Conservation (phyloP, 2,888 invertebrate genomes). For the Axea sp. region DNA sequence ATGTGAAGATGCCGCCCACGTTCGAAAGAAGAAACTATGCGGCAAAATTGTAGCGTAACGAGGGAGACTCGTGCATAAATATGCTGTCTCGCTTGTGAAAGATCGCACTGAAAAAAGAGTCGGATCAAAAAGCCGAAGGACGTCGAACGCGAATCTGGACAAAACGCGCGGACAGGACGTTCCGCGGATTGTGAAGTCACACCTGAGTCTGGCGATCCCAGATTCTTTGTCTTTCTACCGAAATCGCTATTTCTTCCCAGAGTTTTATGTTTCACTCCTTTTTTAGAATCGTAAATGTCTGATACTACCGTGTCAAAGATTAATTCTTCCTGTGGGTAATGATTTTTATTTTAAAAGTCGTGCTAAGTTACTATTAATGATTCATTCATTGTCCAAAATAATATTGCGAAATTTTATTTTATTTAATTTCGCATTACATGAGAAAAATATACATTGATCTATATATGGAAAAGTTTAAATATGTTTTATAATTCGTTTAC, state of each 20-base stretch:
- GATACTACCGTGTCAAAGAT: conserved; percentile 41
- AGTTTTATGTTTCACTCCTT: conserved; percentile 53
- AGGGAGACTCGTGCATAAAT: conserved; percentile 74
- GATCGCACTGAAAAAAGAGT: conserved; percentile 68
- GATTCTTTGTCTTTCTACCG: conserved; percentile 57
- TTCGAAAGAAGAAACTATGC: conserved; percentile 76
- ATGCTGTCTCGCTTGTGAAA: conserved; percentile 68
- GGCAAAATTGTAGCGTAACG: conserved; percentile 76
- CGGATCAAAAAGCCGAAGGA: conserved; percentile 65
- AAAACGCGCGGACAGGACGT: conserved; percentile 69
- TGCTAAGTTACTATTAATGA: conserved; percentile 44
- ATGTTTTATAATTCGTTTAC: too few species aligned
- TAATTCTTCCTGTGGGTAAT: conserved; percentile 45
- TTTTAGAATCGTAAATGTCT: conserved; percentile 52
- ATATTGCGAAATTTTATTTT: too few species aligned
- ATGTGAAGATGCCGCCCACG: conserved; percentile 65
- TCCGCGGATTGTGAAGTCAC: conserved; percentile 73
- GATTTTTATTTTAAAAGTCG: conserved; percentile 46
- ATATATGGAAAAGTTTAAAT: too few species aligned
- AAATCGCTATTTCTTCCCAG: conserved; percentile 57
- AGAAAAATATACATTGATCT: too few species aligned
- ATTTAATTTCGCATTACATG: too few species aligned
- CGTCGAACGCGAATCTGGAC: conserved; percentile 59
- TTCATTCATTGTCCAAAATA: conserved; percentile 32
- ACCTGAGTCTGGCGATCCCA: conserved; percentile 66